phyloP scores from a whole-genome alignment of 1,140 invertebrate genomes.

The Drosophila bipectinata region DNA sequence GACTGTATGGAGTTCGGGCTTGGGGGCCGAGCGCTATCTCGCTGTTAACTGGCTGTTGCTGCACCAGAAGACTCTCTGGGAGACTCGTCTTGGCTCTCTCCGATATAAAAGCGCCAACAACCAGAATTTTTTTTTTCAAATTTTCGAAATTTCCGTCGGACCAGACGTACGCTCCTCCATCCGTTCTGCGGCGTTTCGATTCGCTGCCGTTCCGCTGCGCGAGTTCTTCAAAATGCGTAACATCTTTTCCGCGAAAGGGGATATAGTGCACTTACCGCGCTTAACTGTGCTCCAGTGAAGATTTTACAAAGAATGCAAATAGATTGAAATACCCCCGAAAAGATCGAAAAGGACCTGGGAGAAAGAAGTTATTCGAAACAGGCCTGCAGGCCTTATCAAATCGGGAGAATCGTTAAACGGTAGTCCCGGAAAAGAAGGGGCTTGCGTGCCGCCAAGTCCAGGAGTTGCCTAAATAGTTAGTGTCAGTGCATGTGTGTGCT shows the following conservation, averaged over 20 bases:
- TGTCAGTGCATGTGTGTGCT: slow-evolving; percentile 20
- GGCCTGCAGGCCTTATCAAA: slow-evolving; percentile 48
- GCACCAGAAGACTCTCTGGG: not conserved
- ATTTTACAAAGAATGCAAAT: not conserved
- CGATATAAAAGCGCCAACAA: slow-evolving; percentile 5
- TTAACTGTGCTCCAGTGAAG: not conserved
- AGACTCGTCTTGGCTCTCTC: slow-evolving; percentile 1
- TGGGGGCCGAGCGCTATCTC: slow-evolving; percentile 27
- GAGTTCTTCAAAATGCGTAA: not conserved
- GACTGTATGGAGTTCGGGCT: slow-evolving; percentile 20
- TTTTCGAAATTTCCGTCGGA: not conserved
- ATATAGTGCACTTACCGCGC: too few relatives aligned
- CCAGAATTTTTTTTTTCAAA: slow-evolving; percentile 2
- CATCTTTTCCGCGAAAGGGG: not conserved
- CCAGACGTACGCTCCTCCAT: not conserved
- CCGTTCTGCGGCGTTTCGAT: slow-evolving; percentile 4
- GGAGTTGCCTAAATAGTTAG: slow-evolving; percentile 21
- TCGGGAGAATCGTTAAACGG: slow-evolving; percentile 41
- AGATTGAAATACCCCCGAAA: not conserved
- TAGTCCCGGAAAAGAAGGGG: slow-evolving; percentile 22
- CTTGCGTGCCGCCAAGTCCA: slow-evolving; percentile 42
- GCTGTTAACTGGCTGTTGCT: slow-evolving; percentile 13
- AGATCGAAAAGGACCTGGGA: not conserved
- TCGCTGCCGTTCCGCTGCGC: not conserved
- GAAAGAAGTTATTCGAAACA: slow-evolving; percentile 2